Conservation (phyloP, 2,888 invertebrate species). For the Drosophila subquinaria region DNA sequence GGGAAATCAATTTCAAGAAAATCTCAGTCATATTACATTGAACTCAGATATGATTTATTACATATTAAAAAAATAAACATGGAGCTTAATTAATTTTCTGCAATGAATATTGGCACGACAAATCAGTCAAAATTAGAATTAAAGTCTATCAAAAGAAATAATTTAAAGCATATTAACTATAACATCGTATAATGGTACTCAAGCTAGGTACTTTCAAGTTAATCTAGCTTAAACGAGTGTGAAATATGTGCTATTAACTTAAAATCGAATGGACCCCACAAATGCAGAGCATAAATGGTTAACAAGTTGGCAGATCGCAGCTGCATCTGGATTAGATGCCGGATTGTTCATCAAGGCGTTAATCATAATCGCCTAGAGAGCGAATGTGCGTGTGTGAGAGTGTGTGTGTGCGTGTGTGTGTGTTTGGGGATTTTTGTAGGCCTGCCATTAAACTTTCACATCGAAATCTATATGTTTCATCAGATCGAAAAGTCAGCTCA, state of each 20-base stretch:
- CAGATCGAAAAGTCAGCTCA: constrained; percentile 44
- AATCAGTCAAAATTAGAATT: too few species aligned
- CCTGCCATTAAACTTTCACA: constrained; percentile 74
- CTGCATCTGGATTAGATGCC: constrained; percentile 71
- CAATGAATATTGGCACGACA: too few species aligned
- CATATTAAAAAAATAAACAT: too few species aligned
- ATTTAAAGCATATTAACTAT: too few species aligned
- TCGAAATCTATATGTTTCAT: constrained; percentile 77
- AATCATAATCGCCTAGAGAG: constrained; percentile 61
- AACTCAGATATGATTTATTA: not conserved
- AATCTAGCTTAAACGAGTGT: not conserved
- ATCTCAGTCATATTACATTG: not conserved
- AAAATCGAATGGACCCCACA: constrained; percentile 25
- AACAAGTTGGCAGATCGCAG: constrained; percentile 64
- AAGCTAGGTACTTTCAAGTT: constrained; percentile 3
- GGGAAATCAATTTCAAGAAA: too few species aligned
- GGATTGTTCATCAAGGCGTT: constrained; percentile 62
- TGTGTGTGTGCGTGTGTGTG: not conserved
- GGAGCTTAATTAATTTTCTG: not conserved
- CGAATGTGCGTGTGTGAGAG: constrained; percentile 3
- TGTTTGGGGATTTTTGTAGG: constrained; percentile 54
- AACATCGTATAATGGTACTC: too few species aligned
- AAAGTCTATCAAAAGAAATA: too few species aligned
- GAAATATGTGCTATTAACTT: constrained; percentile 4
- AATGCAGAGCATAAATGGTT: constrained; percentile 24